A percentile compares a stretch with the other conserved stretches of the same genome.
Evolutionary conservation across 2,113 vertebrate species (phyloP).

Genomic region (Larimichthys polyactis): DNA sequence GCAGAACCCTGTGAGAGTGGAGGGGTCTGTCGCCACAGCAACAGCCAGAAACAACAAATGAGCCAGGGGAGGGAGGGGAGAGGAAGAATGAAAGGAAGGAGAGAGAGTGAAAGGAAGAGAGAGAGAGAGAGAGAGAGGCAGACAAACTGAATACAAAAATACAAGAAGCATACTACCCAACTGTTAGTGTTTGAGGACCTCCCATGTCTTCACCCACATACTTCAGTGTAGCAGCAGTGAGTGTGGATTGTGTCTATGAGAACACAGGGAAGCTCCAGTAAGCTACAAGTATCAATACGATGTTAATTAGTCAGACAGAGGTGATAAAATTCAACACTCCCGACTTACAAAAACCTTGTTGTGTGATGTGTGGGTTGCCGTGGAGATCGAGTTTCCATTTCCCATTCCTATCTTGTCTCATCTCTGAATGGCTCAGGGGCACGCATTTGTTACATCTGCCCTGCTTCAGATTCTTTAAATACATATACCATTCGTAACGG

Average conservation of each 20-base stretch:
- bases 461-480: conserved; percentile 52
- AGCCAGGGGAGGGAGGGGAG: conserved; percentile 18
- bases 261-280: not conserved
- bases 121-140: not conserved
- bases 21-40: conserved; percentile 66
- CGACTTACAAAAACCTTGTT: conserved; percentile 37
- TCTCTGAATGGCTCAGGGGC: conserved; percentile 29
- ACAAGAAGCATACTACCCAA: conserved; percentile 40
- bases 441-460: conserved; percentile 3
- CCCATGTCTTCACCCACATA: not conserved
- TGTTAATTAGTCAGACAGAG: conserved; percentile 3
- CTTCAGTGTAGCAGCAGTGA: not conserved
- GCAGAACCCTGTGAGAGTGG: conserved; percentile 49
- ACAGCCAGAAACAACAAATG: conserved; percentile 74
- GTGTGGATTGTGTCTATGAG: not conserved
- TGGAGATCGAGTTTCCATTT: conserved; percentile 21
- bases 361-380: conserved; percentile 23
- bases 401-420: conserved; percentile 31
- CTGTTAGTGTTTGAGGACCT: conserved; percentile 23
- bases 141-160: conserved; percentile 16
- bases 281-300: not conserved
- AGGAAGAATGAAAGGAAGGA: conserved; percentile 20
- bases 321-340: not conserved
- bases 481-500: conserved; percentile 25
- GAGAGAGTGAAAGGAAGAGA: not conserved